Conservation (phyloP, 2,797 vertebrate species). For the Enteromius afrohamiltoni region DNA sequence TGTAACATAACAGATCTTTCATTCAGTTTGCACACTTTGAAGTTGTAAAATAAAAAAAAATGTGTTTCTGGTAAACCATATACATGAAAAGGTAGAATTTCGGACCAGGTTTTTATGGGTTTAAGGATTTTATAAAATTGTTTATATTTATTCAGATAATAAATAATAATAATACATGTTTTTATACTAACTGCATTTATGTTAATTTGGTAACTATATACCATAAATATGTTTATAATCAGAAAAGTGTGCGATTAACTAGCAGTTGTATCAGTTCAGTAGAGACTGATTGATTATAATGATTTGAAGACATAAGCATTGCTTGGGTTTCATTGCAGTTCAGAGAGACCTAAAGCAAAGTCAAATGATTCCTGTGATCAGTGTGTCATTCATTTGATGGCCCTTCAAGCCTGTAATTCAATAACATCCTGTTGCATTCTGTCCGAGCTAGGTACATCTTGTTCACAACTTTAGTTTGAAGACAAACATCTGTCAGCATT, state of each 20-base stretch:
- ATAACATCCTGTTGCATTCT: constrained; percentile 1
- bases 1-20: no score
- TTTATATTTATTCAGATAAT: no score
- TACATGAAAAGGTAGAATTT: no score
- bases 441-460: not conserved
- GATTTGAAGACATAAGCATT: not conserved
- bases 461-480: not conserved
- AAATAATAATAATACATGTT: no score
- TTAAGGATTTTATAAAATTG: no score
- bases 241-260: not conserved
- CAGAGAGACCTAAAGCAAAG: not conserved
- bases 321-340: not conserved
- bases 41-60: no score
- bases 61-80: no score
- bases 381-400: not conserved
- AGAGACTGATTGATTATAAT: not conserved
- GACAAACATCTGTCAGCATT: not conserved
- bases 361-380: not conserved
- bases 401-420: not conserved
- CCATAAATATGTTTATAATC: not conserved
- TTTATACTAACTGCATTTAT: not conserved
- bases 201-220: not conserved
- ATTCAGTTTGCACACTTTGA: no score
- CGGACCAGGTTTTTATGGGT: no score
- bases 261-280: not conserved